Conservation (phyloP, 2,113 vertebrate genomes). For the Solea solea region DNA sequence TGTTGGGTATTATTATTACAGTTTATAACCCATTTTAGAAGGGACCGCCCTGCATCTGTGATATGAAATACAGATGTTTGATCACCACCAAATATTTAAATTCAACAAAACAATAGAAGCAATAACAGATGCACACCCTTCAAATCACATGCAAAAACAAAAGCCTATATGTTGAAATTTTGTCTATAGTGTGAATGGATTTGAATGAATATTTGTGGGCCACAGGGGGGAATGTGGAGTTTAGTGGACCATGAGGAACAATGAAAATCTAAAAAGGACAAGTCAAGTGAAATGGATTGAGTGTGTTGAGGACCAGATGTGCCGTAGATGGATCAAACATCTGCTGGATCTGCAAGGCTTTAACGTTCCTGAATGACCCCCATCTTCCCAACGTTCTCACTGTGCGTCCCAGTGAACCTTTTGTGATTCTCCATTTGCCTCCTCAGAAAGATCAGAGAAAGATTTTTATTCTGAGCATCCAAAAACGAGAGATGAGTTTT, state of each 20-base stretch:
- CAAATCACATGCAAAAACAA: constrained; percentile 22
- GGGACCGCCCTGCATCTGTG: not conserved
- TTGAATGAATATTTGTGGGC: constrained; percentile 62
- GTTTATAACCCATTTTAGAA: constrained; percentile 9
- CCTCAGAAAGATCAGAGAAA: constrained; percentile 8
- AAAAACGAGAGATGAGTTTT: constrained; percentile 23
- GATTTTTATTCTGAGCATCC: not conserved
- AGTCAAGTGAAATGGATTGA: constrained; percentile 71
- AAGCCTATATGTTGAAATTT: constrained; percentile 23
- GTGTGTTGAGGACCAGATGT: constrained; percentile 76
- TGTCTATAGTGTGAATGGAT: constrained; percentile 37
- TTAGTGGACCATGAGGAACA: constrained; percentile 75
- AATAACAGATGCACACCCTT: not conserved
- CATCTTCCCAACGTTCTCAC: constrained; percentile 29
- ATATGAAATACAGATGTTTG: constrained; percentile 23
- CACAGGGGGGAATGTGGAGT: constrained; percentile 56
- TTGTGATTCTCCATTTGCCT: constrained; percentile 39
- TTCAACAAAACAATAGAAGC: constrained; percentile 1
- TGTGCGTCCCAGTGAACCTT: constrained; percentile 44
- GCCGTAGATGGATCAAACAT: constrained; percentile 73
- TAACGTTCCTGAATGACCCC: constrained; percentile 62
- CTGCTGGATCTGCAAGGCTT: constrained; percentile 65
- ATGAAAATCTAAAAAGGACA: constrained; percentile 72
- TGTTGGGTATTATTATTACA: constrained; percentile 16
- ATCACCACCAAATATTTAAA: constrained; percentile 11